Base-by-base conservation (phyloP, 1,140 invertebrate species). In the Euura saliciscinereae region DNA sequence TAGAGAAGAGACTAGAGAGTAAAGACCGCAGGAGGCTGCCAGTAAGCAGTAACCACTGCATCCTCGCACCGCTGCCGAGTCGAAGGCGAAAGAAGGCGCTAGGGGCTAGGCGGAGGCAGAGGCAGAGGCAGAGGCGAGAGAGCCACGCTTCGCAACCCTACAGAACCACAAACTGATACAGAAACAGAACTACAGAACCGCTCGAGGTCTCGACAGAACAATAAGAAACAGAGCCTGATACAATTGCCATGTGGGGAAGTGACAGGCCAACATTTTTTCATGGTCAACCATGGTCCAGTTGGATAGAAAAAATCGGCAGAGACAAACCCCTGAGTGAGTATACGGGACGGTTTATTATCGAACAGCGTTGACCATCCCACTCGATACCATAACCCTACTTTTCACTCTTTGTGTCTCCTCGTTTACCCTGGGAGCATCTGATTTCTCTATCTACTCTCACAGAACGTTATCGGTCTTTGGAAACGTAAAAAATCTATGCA, bases 231-330 rank as follows among this genome's bases (percentile, higher is more conserved):
- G 28, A 28, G 28, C 28, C 28, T 28, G 28, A n/a, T n/a, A 8
- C 51, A 59, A 59, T 59, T 59, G 80, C 78, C 81, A 88, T 88
- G 86, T 88, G 85, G 81, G 85, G 85, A 80, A 87, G 86, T 85
- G 86, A 87, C 82, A 88, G 86, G 79, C 86, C 86, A 80, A 88
- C 86, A 75, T 87, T 87, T 81, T 88, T 87, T 80, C 86, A 87
- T 79, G 86, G 86, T 76, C 86, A 88, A 75, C 86, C 86, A 64
- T 88, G 86, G 86, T 88, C 86, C 72, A 87, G 80, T 77, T 88
- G 86, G 86, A 87, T 87, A 68, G 86, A 88, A 78, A 82, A 79
- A 78, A 86, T 88, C 67, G 86, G 86, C 76, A 80, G 86, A 13
- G 86, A 87, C 74, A 87, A 87, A 74, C 86, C 86, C 46, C 71